Percentiles rank a stretch among this genome's conserved stretches.
Conservation (phyloP, 2,113 vertebrate genomes). For the Nymphicus hollandicus region DNA sequence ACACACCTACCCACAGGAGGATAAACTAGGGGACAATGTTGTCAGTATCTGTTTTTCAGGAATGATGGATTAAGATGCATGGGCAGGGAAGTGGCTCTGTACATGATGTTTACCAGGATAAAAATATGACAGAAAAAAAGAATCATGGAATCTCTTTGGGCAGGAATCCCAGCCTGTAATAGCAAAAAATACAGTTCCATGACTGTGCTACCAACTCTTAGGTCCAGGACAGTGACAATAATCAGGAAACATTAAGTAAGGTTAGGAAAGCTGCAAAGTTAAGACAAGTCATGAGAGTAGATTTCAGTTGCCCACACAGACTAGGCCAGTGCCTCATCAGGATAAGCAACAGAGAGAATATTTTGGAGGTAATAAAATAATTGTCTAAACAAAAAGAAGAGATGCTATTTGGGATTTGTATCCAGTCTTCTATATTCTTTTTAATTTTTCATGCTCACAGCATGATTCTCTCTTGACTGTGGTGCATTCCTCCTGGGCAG, state of each 20-base stretch:
- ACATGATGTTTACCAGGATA: neutral
- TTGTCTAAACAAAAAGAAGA: neutral
- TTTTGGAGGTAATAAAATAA: neutral
- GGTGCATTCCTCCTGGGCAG: neutral
- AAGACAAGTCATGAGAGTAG: neutral
- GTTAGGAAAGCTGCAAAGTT: neutral
- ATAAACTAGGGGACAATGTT: neutral
- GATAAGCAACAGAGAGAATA: neutral
- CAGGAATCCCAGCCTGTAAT: neutral
- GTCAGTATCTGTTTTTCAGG: neutral
- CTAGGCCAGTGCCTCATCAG: neutral
- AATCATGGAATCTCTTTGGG: neutral
- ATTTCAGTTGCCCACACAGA: neutral
- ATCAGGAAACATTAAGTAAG: neutral
- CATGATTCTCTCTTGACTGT: neutral
- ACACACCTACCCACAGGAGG: neutral
- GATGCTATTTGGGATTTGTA: neutral
- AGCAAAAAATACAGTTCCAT: neutral
- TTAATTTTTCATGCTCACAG: neutral
- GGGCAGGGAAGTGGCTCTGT: neutral
- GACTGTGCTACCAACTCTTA: neutral
- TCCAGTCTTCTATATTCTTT: neutral
- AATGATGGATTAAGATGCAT: neutral
- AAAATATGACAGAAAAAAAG: neutral
- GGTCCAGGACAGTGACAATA: neutral